Evolutionary conservation across 2,113 vertebrate species (phyloP).

Genomic region (Pimephales promelas): DNA sequence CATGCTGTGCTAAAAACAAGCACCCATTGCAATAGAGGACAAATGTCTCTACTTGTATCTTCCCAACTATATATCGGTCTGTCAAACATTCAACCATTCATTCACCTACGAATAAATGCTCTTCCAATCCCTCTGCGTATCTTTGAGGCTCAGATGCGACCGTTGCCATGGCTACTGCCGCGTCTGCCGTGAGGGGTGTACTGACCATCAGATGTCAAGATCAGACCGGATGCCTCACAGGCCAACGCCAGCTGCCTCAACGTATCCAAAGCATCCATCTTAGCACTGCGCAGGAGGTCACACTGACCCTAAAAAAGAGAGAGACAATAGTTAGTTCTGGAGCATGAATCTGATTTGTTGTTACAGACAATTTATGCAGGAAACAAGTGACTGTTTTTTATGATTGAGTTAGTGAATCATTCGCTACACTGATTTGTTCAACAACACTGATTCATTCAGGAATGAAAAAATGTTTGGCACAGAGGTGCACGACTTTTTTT

Average conservation of each 20-base stretch:
- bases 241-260: constrained; percentile 95
- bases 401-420: neutral
- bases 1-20: constrained; percentile 5
- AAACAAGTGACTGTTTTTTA: neutral
- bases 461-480: neutral
- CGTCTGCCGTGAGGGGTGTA: constrained; percentile 69
- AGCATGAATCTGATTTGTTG: neutral
- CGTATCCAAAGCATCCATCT: constrained; percentile 89
- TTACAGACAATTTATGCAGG: no score
- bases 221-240: constrained; percentile 87
- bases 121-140: constrained; percentile 38
- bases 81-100: constrained; percentile 14
- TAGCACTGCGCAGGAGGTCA: constrained; percentile 91
- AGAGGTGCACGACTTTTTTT: neutral
- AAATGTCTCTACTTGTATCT: neutral
- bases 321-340: constrained; percentile 13
- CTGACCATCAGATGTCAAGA: constrained; percentile 70
- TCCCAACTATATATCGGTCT: neutral
- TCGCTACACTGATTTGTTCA: neutral
- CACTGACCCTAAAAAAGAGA: constrained; percentile 85
- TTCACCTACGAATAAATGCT: constrained; percentile 21
- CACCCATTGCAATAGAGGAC: constrained; percentile 7
- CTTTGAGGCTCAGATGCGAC: constrained; percentile 69
- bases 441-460: neutral
- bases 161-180: constrained; percentile 75